These are phyloP conservation scores for Hoplostethus mediterraneus DNA, from an alignment of 2,797 vertebrate species.

Conservation along the genomic window DNA sequence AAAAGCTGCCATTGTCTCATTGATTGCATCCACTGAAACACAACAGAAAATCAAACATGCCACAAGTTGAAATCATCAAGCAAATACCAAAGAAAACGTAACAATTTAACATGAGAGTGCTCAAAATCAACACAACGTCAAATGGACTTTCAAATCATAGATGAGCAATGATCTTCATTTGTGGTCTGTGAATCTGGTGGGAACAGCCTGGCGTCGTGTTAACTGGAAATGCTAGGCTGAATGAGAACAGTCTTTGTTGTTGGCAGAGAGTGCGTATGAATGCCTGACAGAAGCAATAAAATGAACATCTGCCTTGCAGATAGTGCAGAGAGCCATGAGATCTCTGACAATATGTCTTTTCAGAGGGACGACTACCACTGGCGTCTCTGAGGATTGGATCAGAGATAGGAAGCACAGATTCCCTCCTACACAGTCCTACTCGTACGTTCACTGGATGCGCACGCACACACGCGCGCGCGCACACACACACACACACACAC, in stretches of 20 bases:
- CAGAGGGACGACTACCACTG: constrained; percentile 56
- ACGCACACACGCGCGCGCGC: constrained; percentile 9
- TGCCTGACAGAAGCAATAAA: constrained; percentile 50
- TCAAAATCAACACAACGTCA: constrained; percentile 46
- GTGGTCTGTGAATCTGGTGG: neutral
- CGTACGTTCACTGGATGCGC: constrained; percentile 10
- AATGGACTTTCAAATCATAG: constrained; percentile 8
- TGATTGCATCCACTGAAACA: constrained; percentile 99
- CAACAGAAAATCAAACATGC: constrained; percentile 84
- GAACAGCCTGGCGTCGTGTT: constrained; percentile 13
- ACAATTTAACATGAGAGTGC: constrained; percentile 48
- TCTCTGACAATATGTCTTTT: constrained; percentile 77
- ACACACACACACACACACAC: constrained; percentile 18
- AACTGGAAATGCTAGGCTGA: constrained; percentile 12
- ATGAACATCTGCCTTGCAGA: constrained; percentile 56
- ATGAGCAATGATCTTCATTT: constrained; percentile 20
- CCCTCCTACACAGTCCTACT: constrained; percentile 60
- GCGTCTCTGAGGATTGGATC: constrained; percentile 62
- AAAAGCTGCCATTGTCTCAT: constrained; percentile 99
- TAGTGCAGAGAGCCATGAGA: constrained; percentile 22
- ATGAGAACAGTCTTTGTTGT: constrained; percentile 71
- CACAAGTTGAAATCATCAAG: constrained; percentile 70
- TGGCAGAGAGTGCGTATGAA: constrained; percentile 32
- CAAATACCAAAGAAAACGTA: constrained; percentile 4
- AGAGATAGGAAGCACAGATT: constrained; percentile 63